phyloP scores from a whole-genome alignment of 2,888 invertebrate species.

The Osedax frankpressi region DNA sequence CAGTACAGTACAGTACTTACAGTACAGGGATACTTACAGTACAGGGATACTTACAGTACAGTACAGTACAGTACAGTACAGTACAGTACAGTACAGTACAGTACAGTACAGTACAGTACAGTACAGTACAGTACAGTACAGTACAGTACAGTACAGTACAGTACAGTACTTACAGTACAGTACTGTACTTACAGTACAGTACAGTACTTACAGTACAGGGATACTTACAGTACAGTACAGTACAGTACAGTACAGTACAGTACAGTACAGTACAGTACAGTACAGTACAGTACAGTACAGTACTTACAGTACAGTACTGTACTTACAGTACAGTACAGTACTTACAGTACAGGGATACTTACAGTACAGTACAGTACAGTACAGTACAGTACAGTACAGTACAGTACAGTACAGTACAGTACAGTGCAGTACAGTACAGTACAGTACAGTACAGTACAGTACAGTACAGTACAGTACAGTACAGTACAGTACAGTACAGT shows the following conservation, averaged over 20 bases:
- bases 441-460: constrained; percentile 24
- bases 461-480: constrained; percentile 25
- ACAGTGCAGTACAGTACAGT: constrained; percentile 22
- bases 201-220: too few relatives aligned
- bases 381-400: constrained; percentile 17
- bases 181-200: too few relatives aligned
- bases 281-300: constrained; percentile 24
- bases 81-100: constrained; percentile 19
- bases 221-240: constrained; percentile 18
- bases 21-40: too few relatives aligned
- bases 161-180: constrained; percentile 17
- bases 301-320: constrained; percentile 20
- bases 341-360: constrained; percentile 17
- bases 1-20: too few relatives aligned
- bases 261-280: constrained; percentile 24
- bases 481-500: constrained; percentile 24
- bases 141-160: constrained; percentile 21
- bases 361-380: constrained; percentile 21
- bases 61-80: constrained; percentile 23
- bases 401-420: not conserved
- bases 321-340: too few relatives aligned
- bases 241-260: constrained; percentile 22
- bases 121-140: constrained; percentile 19
- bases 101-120: constrained; percentile 21
- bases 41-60: too few relatives aligned